Evolutionary conservation across 2,113 vertebrate species (phyloP), one percentile per base, ranked within the genome.

Genomic region (Sarotherodon lohbergeri): DNA sequence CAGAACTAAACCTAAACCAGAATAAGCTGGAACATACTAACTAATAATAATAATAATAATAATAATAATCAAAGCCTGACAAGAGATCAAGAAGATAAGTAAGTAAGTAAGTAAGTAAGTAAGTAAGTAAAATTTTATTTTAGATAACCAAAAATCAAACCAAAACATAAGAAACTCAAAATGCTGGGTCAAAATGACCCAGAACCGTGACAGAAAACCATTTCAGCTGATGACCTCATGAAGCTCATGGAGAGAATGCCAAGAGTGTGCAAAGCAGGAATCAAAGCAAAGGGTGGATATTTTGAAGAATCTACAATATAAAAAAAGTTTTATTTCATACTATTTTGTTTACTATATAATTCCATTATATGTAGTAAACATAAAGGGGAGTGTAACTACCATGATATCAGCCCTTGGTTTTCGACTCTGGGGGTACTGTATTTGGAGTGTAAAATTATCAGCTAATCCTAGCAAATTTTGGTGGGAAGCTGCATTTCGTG

Each of bases 211-310:
- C 27, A 27, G 27, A 27, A 27, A 66, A 22, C 19, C 61, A 68
- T 68, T 68, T 68, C 19, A 68, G 61, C 19, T 13, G 63, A 68
- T 1, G 1, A 68, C 34, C 61, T 68, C 63, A 66, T 66, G 34
- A 39, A n/a, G 2, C 61, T 66, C 32, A 66, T 0, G 0, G 61
- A 66, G 61, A 12, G 17, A n/a, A 66, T 0, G 10, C 6, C 10
- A 66, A 39, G 34, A 22, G 34, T 13, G 34, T 0, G 0, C 61
- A 66, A 39, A 39, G 61, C 17, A 66, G 19, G 3, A 39, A 2
- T 66, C 61, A 66, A 66, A 68, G 34, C 61, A 39, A 13, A 66
- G 34, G 3, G 6, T 39, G 61, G 32, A 9, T 66, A 2, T 66
- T 66, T 13, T 1, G 19, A 39, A 66, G 61, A 13, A 39, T 39